Percentiles rank a stretch among this genome's conserved stretches.
These are phyloP conservation scores for Yponomeuta cagnagella DNA, from an alignment of 2,888 invertebrate genomes.

Conservation along the genomic window DNA sequence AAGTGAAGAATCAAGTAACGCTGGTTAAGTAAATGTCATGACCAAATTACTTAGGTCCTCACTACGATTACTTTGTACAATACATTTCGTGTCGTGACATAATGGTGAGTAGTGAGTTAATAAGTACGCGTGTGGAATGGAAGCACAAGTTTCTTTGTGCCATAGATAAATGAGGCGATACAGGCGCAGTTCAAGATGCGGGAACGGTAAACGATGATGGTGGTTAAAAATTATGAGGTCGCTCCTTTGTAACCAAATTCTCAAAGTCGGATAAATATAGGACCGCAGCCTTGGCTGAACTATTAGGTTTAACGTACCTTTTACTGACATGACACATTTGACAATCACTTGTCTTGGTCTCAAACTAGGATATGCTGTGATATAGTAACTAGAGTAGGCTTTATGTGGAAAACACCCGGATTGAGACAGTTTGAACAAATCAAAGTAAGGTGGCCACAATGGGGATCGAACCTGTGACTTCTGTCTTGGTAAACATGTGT, in stretches of 20 bases:
- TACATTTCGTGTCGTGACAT: background rate
- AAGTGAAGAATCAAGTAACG: background rate
- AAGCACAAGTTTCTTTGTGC: background rate
- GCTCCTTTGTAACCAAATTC: no score
- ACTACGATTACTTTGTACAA: background rate
- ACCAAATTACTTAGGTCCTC: background rate
- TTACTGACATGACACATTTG: no score
- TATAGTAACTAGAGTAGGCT: background rate
- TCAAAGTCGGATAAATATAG: no score
- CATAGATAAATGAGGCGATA: background rate
- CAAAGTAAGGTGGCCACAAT: no score
- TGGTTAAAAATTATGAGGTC: background rate
- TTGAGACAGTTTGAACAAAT: no score
- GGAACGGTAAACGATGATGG: background rate
- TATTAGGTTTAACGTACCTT: no score
- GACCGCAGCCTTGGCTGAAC: no score
- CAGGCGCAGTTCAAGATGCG: background rate
- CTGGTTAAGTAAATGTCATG: background rate
- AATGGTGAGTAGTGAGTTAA: background rate
- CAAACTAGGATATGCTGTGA: background rate
- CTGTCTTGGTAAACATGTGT: no score
- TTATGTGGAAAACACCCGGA: no score
- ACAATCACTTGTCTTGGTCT: background rate
- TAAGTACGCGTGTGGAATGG: background rate
- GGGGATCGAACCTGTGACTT: no score